Evolutionary conservation across 2,888 invertebrate genomes (phyloP), one percentile per base, ranked within the genome.

Genomic region (Phorcus lineatus): DNA sequence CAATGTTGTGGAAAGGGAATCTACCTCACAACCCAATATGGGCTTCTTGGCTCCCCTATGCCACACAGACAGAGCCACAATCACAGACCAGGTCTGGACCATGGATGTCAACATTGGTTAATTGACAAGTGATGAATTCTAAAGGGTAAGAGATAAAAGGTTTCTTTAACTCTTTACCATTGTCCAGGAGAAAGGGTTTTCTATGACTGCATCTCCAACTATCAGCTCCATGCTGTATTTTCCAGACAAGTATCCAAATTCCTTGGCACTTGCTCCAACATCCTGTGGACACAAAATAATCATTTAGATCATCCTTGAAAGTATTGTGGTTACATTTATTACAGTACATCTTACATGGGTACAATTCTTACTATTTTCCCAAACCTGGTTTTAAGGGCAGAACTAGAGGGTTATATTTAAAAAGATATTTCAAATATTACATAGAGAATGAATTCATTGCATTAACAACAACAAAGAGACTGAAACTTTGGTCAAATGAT

Each of bases 121-220:
- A n/a, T n/a, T n/a, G n/a, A n/a, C n/a, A n/a, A n/a, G 57, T 57
- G 40, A 36, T 36, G 7, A 24, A 6, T 55, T 6, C 19, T 19
- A 55, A 3, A 67, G 24, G 17, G 2, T 22, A 17, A 67, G 17
- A 28, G 17, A 28, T 2, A 6, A 19, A 19, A 7, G 2, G 24
- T 17, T 3, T 16, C 3, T 6, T 6, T 1, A n/a, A 78, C 17
- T 67, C 83, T 91, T 87, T 85, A 93, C 97, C 77, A 99, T 92
- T 62, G 94, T 93, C 98, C 99, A 99, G 57, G 96, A 95, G 90
- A 99, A 95, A 17, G 99, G 97, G 93, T 97, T 98, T 86, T 96
- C 96, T 82, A 98, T 95, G 7, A 97, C 95, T 80, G 97, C 95
- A 94, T 99, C 99, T 4, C 99, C 99, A 78, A 99, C 94, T 86